A percentile compares a stretch with the other conserved stretches of the same genome.
Evolutionary conservation across 2,888 invertebrate genomes (phyloP).

Genomic region (Lysandra bellargus): DNA sequence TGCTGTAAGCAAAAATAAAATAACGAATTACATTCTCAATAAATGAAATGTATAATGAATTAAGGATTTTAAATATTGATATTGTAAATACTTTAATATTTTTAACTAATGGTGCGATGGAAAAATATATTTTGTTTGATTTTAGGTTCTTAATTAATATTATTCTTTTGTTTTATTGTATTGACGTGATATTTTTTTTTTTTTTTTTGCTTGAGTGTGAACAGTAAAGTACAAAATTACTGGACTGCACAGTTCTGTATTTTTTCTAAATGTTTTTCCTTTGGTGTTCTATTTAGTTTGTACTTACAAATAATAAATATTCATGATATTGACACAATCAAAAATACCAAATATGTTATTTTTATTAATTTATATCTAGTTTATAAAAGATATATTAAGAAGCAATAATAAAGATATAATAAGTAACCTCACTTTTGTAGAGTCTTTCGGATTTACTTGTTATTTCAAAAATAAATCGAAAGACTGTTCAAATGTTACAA

Average conservation of each 20-base stretch:
- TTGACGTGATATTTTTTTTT: not conserved
- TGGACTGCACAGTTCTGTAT: too few species aligned
- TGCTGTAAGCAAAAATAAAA: not conserved
- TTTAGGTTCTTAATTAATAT: not conserved
- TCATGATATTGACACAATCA: not conserved
- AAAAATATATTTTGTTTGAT: not conserved
- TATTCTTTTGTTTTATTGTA: not conserved
- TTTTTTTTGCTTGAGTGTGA: not conserved
- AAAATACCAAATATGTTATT: slow-evolving; percentile 6
- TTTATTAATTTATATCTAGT: not conserved
- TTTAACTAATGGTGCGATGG: not conserved
- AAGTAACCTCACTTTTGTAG: not conserved
- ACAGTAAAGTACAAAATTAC: too few species aligned
- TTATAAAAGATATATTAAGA: not conserved
- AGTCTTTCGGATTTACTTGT: not conserved
- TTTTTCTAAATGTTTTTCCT: not conserved
- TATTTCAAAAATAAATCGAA: not conserved
- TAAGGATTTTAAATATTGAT: not conserved
- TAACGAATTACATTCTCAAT: not conserved
- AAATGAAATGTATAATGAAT: not conserved
- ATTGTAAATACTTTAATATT: not conserved
- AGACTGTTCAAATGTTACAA: not conserved
- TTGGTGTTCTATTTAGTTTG: not conserved
- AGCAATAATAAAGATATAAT: too few species aligned
- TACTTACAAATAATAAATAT: not conserved